phyloP scores from a whole-genome alignment of 2,113 vertebrate species.

The Callionymus lyra region DNA sequence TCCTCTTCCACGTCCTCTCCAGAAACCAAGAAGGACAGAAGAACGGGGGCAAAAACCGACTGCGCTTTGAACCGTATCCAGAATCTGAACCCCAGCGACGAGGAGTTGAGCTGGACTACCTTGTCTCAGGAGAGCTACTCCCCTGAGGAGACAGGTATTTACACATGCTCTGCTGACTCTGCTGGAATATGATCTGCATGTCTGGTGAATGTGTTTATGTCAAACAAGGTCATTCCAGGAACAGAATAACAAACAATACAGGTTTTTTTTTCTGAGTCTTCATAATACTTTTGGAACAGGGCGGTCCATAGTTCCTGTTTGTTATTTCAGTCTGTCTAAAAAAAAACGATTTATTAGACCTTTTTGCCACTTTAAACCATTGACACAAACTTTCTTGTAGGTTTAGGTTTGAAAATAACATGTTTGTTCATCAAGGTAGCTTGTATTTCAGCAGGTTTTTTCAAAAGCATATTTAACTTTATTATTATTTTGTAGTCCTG shows the following conservation, averaged over 20 bases:
- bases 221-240: constrained; percentile 14
- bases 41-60: constrained; percentile 90
- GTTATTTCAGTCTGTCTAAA: too few species aligned
- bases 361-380: too few species aligned
- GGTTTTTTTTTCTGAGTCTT: constrained; percentile 22
- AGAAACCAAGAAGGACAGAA: constrained; percentile 90
- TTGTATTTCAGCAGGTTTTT: too few species aligned
- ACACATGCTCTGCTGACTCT: background rate
- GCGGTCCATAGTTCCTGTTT: too few species aligned
- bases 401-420: too few species aligned
- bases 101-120: constrained; percentile 95
- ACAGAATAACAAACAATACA: constrained; percentile 36
- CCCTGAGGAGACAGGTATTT: constrained; percentile 82
- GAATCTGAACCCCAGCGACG: constrained; percentile 89
- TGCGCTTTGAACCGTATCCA: constrained; percentile 92
- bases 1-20: constrained; percentile 80
- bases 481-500: too few species aligned
- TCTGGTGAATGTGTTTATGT: constrained; percentile 10
- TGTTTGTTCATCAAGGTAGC: too few species aligned
- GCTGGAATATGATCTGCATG: constrained; percentile 25
- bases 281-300: constrained; percentile 27
- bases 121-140: constrained; percentile 92
- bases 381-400: too few species aligned
- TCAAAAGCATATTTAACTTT: too few species aligned
- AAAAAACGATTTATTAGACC: too few species aligned